Percentiles rank a stretch among this genome's conserved stretches.
These are phyloP conservation scores for Euzophera pinguis DNA, from an alignment of 2,888 invertebrate species.

Conservation along the genomic window DNA sequence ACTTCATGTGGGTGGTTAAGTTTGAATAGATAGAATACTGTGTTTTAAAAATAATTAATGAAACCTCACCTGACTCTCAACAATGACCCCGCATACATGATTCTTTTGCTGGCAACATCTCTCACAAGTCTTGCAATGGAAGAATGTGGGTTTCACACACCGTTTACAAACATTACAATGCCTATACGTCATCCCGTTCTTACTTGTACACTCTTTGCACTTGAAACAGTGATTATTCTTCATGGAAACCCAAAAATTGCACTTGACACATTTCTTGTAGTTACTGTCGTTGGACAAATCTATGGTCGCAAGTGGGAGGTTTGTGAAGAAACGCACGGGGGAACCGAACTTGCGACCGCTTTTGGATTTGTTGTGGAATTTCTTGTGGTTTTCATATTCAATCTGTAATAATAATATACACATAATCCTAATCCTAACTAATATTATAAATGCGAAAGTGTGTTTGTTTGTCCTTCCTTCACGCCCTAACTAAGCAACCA, in stretches of 20 bases:
- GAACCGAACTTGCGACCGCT: slow-evolving; percentile 87
- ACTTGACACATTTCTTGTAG: slow-evolving; percentile 87
- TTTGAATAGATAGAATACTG: too few relatives aligned
- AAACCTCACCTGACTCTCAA: slow-evolving; percentile 60
- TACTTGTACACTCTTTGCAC: slow-evolving; percentile 71
- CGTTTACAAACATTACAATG: slow-evolving; percentile 88
- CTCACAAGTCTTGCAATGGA: slow-evolving; percentile 86
- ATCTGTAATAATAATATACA: slow-evolving; percentile 70
- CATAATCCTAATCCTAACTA: too few relatives aligned
- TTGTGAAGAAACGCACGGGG: slow-evolving; percentile 93
- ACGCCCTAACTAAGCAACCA: too few relatives aligned
- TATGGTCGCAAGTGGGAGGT: slow-evolving; percentile 80
- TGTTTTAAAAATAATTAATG: too few relatives aligned
- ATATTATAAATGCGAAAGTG: too few relatives aligned
- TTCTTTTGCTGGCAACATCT: slow-evolving; percentile 79
- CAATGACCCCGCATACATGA: slow-evolving; percentile 55
- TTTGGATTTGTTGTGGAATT: slow-evolving; percentile 82
- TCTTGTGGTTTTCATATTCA: slow-evolving; percentile 88
- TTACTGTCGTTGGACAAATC: slow-evolving; percentile 77
- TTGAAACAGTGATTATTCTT: slow-evolving; percentile 64
- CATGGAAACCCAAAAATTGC: slow-evolving; percentile 82
- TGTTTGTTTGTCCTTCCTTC: too few relatives aligned
- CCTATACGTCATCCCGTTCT: slow-evolving; percentile 82
- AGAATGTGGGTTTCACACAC: slow-evolving; percentile 92
- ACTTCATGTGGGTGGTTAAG: too few relatives aligned